Percentiles rank a stretch among this genome's conserved stretches.
These are phyloP conservation scores for Hylyphantes graminicola DNA, from an alignment of 1,140 invertebrate species.

Conservation along the genomic window DNA sequence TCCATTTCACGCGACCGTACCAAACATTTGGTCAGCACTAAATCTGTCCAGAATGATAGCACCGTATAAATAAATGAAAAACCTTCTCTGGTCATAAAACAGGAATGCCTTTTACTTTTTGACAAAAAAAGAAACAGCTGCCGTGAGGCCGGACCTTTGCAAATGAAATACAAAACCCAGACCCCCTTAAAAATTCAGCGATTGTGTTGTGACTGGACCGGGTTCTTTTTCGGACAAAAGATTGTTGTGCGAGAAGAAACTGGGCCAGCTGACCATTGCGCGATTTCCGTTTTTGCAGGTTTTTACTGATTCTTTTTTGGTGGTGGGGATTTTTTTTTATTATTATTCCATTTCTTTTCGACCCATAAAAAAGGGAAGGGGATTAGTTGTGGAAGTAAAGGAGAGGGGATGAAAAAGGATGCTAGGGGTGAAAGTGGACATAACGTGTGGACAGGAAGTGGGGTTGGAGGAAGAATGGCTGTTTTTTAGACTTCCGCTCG, in stretches of 20 bases:
- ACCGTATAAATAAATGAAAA: slow-evolving; percentile 7
- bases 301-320: slow-evolving; percentile 5
- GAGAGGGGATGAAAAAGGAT: background rate
- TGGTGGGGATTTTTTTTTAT: slow-evolving; percentile 7
- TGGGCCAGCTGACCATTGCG: slow-evolving; percentile 27
- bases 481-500: background rate
- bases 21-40: slow-evolving; percentile 7
- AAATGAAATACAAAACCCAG: background rate
- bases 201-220: background rate
- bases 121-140: slow-evolving; percentile 11
- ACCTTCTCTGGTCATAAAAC: background rate
- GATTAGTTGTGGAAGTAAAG: background rate
- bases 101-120: background rate
- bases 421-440: background rate
- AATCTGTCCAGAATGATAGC: background rate
- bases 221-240: background rate
- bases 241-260: background rate
- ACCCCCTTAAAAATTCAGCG: slow-evolving; percentile 1
- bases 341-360: background rate
- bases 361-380: slow-evolving; percentile 19
- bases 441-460: slow-evolving; percentile 1
- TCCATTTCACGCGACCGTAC: too few species aligned
- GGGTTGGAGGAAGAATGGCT: slow-evolving; percentile 1
- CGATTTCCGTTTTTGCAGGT: slow-evolving; percentile 3
- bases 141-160: background rate